These are phyloP conservation scores for Coregonus clupeaformis DNA, from an alignment of 2,113 vertebrate species.

Conservation along the genomic window DNA sequence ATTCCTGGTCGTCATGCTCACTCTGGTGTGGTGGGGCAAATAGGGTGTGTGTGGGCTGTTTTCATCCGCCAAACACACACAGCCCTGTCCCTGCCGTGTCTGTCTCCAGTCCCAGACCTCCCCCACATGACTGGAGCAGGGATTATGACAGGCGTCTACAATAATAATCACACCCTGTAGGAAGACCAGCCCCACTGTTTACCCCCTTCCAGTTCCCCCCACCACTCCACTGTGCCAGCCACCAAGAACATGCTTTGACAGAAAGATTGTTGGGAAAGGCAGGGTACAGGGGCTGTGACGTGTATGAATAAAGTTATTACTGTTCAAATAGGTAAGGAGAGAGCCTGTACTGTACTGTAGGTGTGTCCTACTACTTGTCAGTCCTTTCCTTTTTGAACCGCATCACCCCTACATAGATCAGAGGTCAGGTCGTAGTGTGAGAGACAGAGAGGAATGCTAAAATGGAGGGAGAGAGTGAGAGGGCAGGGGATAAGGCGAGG, in stretches of 20 bases:
- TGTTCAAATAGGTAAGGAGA: no score
- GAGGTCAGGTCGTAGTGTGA: background rate
- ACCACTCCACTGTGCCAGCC: no score
- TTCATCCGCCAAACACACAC: background rate
- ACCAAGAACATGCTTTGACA: no score
- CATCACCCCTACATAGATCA: background rate
- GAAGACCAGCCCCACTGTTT: background rate
- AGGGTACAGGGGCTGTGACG: no score
- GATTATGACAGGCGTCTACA: constrained; percentile 5
- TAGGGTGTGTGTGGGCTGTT: background rate
- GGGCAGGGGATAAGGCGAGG: background rate
- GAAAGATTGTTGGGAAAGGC: no score
- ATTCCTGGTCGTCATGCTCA: constrained; percentile 12
- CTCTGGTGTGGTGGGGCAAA: background rate
- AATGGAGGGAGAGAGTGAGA: background rate
- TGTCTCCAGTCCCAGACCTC: background rate
- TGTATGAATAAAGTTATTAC: no score
- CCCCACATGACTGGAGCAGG: background rate
- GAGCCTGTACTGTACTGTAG: no score
- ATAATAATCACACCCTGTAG: constrained; percentile 1
- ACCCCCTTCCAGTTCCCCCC: background rate
- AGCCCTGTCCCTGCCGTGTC: background rate
- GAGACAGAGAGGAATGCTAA: background rate
- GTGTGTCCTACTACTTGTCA: no score
- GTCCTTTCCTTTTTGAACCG: background rate